Percentiles rank a stretch among this genome's conserved stretches.
These are phyloP conservation scores for Schlechtendalia chinensis DNA, from an alignment of 1,140 invertebrate genomes.

Conservation along the genomic window DNA sequence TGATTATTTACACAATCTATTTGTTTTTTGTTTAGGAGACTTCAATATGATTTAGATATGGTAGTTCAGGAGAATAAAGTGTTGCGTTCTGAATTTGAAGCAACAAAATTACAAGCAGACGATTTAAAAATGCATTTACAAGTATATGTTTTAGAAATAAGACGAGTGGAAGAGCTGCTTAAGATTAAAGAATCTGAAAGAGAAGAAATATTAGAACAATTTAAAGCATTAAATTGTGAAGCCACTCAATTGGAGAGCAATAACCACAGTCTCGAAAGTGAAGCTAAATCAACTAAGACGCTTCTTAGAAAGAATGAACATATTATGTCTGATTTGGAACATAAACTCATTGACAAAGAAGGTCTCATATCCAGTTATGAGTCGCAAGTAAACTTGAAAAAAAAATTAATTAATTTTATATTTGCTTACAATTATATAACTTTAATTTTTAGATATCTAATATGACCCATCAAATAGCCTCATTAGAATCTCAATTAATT, in stretches of 20 bases:
- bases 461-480: constrained; percentile 60
- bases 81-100: constrained; percentile 63
- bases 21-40: constrained; percentile 56
- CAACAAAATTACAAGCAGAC: constrained; percentile 64
- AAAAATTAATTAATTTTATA: constrained; percentile 19
- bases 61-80: constrained; percentile 59
- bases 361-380: constrained; percentile 61
- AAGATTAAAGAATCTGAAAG: constrained; percentile 66
- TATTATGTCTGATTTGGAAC: constrained; percentile 60
- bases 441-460: constrained; percentile 58
- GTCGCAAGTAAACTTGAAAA: constrained; percentile 57
- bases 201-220: constrained; percentile 71
- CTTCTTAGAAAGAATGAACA: constrained; percentile 60
- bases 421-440: not conserved
- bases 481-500: constrained; percentile 59
- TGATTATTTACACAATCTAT: no score
- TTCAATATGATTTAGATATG: constrained; percentile 66
- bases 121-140: constrained; percentile 69
- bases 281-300: constrained; percentile 64
- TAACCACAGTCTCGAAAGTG: constrained; percentile 70
- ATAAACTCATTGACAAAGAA: constrained; percentile 59
- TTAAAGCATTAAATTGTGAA: constrained; percentile 68
- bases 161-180: constrained; percentile 65
- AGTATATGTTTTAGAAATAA: constrained; percentile 70
- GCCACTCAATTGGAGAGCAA: constrained; percentile 69